These are phyloP conservation scores for Laterallus jamaicensis DNA, from an alignment of 2,113 vertebrate species.

Conservation along the genomic window DNA sequence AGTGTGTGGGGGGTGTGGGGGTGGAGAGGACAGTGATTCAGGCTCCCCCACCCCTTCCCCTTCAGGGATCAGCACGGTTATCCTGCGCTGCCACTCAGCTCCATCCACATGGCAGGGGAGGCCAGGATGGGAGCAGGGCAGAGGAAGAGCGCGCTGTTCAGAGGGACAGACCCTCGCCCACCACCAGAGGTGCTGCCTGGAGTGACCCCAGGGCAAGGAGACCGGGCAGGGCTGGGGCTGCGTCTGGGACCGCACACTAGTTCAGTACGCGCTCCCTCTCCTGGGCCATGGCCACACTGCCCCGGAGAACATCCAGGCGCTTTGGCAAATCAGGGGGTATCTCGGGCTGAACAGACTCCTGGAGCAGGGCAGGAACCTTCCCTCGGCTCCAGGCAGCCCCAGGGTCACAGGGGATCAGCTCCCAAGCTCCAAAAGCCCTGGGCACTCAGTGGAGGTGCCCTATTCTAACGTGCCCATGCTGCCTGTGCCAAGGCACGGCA, in stretches of 20 bases:
- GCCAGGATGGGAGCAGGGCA: not conserved
- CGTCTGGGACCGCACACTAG: not conserved
- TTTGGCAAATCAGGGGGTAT: not conserved
- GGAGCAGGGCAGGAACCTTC: not conserved
- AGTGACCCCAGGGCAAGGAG: not conserved
- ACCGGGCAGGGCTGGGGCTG: not conserved
- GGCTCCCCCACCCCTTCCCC: not conserved
- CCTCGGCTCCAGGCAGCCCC: accelerated
- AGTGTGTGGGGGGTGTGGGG: no score
- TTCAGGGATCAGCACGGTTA: not conserved
- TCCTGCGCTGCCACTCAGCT: not conserved
- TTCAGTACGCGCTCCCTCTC: not conserved
- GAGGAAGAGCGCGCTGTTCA: not conserved
- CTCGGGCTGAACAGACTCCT: not conserved
- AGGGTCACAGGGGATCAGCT: not conserved
- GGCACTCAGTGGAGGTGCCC: accelerated
- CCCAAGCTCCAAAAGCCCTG: not conserved
- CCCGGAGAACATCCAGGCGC: not conserved
- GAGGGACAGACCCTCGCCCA: not conserved
- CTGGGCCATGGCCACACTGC: not conserved
- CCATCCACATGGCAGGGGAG: not conserved
- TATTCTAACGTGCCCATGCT: not conserved
- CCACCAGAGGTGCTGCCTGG: not conserved
- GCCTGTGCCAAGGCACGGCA: not conserved
- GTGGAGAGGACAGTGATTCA: not conserved